Evolutionary conservation across 1,140 invertebrate species (phyloP), one percentile per base, ranked within the genome.

Genomic region (Druon quercuslanigerum): DNA sequence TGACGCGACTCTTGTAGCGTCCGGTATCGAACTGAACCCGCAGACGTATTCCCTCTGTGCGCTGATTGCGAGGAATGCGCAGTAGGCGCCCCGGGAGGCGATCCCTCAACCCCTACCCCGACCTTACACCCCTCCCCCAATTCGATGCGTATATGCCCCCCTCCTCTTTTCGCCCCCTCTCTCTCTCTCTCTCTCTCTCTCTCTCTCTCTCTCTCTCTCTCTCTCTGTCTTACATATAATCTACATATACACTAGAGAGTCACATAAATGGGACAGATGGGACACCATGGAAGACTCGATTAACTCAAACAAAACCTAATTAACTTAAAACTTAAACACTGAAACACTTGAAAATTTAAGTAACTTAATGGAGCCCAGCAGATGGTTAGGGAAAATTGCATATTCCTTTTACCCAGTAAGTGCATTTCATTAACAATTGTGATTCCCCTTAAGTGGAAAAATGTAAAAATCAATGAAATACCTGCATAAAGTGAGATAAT

Each of bases 51-150:
- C 79, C 51, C 78, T 79, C 79, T 78, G 50, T 81, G 79, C 82
- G 82, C 82, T 83, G 82, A 79, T 81, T 81, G 81, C 82, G 75
- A 83, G 79, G 79, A 83, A 80, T 80, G 82, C 82, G 82, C 82
- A 83, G 82, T 78, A 57, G 75, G 76, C 79, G 80, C 82, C 82
- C 80, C 82, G 82, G 82, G 78, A 79, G 80, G 73, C 80, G 51
- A 81, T 78, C 81, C 82, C 78, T 46, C 60, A 66, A 60, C 25
- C 33, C 33, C 33, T 12, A 40, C 60, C 60, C 60, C 60, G 60
- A 40, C 60, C 60, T 66, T 33, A 46, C 1, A 6, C 40, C 8
- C 40, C 7, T 11, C 1, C 60, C 40, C 12, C 60, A 9, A 33
- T 66, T 66, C 60, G 33, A 66, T 46, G 60, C 60, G 60, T 40